Percentiles rank a stretch among this genome's conserved stretches.
Evolutionary conservation across 2,888 invertebrate genomes (phyloP).

Genomic region (Opisthograptis luteolata): DNA sequence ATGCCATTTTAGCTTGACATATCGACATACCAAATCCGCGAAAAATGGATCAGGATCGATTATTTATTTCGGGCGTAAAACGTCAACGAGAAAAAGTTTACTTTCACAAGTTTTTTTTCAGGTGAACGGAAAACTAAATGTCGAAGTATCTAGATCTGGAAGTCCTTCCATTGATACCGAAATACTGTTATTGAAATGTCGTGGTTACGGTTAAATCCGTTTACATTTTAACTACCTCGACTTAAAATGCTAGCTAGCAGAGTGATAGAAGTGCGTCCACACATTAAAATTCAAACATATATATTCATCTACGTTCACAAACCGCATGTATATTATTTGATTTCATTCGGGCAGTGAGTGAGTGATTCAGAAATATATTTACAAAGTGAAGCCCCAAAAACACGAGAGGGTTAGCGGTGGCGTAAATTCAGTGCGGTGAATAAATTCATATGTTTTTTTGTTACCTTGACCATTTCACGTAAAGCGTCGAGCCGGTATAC

Average conservation of each 20-base stretch:
- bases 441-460: slow-evolving; percentile 71
- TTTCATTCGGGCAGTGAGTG: slow-evolving; percentile 59
- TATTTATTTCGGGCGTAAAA: too few species aligned
- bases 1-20: too few species aligned
- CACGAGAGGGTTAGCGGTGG: slow-evolving; percentile 76
- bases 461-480: slow-evolving; percentile 84
- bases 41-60: too few species aligned
- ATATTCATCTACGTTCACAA: slow-evolving; percentile 53
- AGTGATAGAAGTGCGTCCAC: slow-evolving; percentile 51
- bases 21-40: too few species aligned
- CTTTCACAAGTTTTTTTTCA: too few species aligned
- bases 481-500: slow-evolving; percentile 66
- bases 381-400: slow-evolving; percentile 75
- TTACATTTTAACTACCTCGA: slow-evolving; percentile 9
- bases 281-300: slow-evolving; percentile 58
- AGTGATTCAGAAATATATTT: slow-evolving; percentile 76
- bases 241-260: slow-evolving; percentile 37
- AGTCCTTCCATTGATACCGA: too few species aligned
- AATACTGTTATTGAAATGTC: neutral
- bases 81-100: too few species aligned
- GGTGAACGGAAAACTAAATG: too few species aligned
- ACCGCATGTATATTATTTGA: slow-evolving; percentile 51
- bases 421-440: slow-evolving; percentile 72
- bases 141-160: too few species aligned
- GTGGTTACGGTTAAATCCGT: slow-evolving; percentile 2